Conservation (phyloP, 2,113 vertebrate species). For the Neomonachus schauinslandi region DNA sequence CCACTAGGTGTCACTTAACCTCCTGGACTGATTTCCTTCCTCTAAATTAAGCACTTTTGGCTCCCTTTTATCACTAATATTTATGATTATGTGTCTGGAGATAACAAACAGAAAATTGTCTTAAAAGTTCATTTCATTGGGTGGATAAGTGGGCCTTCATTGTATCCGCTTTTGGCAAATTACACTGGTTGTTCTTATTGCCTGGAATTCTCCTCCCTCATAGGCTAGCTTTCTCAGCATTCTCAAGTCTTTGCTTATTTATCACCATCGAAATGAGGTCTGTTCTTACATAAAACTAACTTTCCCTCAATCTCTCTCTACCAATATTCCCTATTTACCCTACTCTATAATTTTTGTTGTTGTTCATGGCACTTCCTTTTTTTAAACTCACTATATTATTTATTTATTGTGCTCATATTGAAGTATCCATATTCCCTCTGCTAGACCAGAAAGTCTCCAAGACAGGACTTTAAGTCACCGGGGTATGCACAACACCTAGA, state of each 20-base stretch:
- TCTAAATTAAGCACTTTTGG: not conserved
- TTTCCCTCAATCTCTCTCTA: not conserved
- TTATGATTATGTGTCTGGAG: not conserved
- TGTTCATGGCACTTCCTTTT: not conserved
- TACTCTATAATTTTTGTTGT: not conserved
- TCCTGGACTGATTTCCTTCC: not conserved
- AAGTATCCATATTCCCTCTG: not conserved
- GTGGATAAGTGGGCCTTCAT: not conserved
- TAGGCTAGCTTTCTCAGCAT: not conserved
- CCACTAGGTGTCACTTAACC: conserved; percentile 42
- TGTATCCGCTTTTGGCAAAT: not conserved
- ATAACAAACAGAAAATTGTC: not conserved
- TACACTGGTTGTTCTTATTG: not conserved
- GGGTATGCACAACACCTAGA: not conserved
- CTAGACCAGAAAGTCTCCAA: not conserved
- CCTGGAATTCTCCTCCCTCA: not conserved
- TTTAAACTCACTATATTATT: not conserved
- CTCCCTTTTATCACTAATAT: not conserved
- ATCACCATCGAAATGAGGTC: not conserved
- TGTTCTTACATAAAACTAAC: not conserved
- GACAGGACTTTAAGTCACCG: not conserved
- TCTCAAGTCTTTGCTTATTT: not conserved
- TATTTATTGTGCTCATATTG: not conserved
- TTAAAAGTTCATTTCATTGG: not conserved
- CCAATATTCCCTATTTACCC: not conserved